phyloP scores from a whole-genome alignment of 2,888 invertebrate genomes.

The Hoplodrina ambigua region DNA sequence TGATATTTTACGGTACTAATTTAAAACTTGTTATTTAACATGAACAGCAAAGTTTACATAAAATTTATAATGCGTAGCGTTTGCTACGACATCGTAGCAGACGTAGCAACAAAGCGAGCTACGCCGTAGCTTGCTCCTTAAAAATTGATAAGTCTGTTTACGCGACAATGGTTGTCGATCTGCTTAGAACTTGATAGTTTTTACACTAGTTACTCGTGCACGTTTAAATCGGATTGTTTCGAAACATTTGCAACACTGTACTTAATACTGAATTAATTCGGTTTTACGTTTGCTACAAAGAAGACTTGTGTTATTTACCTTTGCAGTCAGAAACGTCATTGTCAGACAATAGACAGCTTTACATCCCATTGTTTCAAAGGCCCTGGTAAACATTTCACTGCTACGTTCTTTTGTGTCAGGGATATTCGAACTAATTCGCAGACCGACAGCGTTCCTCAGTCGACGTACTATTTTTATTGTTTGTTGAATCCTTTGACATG shows the following conservation, averaged over 20 bases:
- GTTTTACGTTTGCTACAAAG: background rate
- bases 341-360: background rate
- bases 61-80: background rate
- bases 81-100: background rate
- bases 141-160: background rate
- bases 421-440: background rate
- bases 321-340: background rate
- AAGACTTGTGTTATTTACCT: background rate
- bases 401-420: background rate
- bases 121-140: background rate
- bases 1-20: too few relatives aligned
- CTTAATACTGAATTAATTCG: too few relatives aligned
- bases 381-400: constrained; percentile 7
- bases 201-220: background rate
- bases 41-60: too few relatives aligned
- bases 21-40: too few relatives aligned
- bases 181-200: background rate
- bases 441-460: background rate
- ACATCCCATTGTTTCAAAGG: background rate
- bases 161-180: background rate
- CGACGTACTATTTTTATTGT: background rate
- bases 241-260: too few relatives aligned
- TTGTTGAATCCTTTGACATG: background rate
- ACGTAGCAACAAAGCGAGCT: background rate
- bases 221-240: too few relatives aligned